These are phyloP conservation scores for Coregonus suidteri DNA, from an alignment of 2,797 vertebrate species.

Conservation along the genomic window DNA sequence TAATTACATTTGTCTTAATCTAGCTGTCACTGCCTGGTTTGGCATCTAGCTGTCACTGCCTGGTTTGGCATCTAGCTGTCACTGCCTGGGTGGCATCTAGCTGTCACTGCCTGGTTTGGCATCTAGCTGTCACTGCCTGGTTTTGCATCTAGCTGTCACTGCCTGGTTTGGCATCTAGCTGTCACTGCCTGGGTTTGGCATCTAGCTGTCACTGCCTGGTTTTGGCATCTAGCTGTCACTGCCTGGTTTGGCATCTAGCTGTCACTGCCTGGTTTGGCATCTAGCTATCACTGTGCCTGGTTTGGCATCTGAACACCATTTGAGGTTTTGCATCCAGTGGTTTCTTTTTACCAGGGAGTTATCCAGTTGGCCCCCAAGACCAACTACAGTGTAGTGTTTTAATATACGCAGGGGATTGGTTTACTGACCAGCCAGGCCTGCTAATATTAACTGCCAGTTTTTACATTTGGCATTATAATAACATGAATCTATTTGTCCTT, in stretches of 20 bases:
- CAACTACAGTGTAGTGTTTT: neutral
- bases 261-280: too few species aligned
- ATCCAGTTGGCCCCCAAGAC: neutral
- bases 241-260: too few species aligned
- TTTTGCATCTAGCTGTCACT: too few species aligned
- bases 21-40: neutral
- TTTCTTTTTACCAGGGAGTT: neutral
- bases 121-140: too few species aligned
- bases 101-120: too few species aligned
- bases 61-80: neutral
- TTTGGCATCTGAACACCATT: neutral
- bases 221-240: too few species aligned
- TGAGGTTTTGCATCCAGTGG: neutral
- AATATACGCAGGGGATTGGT: neutral
- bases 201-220: too few species aligned
- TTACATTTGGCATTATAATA: neutral
- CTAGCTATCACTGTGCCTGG: neutral
- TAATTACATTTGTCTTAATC: neutral
- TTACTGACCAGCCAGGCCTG: too few species aligned
- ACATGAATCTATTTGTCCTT: constrained; percentile 16
- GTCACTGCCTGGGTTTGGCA: too few species aligned
- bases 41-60: neutral
- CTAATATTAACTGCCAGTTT: constrained; percentile 30
- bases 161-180: too few species aligned
- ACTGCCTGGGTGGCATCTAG: too few species aligned